Base-by-base conservation (phyloP, 2,888 invertebrate species). In the Diarsia dahlii region DNA sequence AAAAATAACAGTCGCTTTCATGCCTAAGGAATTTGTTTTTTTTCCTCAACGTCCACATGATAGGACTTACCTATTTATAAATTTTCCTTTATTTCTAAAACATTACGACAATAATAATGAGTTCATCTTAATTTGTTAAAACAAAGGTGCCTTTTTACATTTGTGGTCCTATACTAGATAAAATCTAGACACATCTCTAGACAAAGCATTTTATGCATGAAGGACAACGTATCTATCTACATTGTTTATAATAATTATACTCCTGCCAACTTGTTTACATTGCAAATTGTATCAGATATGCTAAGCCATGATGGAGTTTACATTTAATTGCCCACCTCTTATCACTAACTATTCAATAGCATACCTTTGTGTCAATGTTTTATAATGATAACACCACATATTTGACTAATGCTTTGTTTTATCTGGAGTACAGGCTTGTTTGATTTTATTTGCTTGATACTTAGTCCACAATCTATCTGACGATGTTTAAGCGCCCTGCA, bases 281-380 rank as follows among this genome's bases (percentile, higher is more conserved):
- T 74, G 68, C 28, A 73, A 84, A 74, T 70, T n/a, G 45, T 67
- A 68, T 60, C 63, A 56, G 48, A 45, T 68, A 64, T 50, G 50
- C 54, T 46, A 68, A 68, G 23, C 58, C 64, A 54, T 64, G 58
- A 52, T 67, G 62, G 54, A 74, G 28, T 23, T 48, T 48, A 71
- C 45, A 71, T 68, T 60, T 76, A 76, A 67, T 67, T 68, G 63
- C n/a, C 8, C 12, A 13, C 20, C 8, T 58, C 45, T 67, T 67
- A 68, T 70, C 85, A 66, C 45, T 65, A 58, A 76, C 63, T 75
- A 76, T 85, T 78, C 69, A 78, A 82, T 78, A 81, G 71, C 52
- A 80, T 78, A 75, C 82, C 71, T 78, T 70, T 80, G 54, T 76
- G 81, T 74, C 76, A 84, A 86, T 86, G 71, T 87, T 83, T 78